Base-by-base conservation (phyloP, 1,140 invertebrate species). In the Chironomus tepperi region DNA sequence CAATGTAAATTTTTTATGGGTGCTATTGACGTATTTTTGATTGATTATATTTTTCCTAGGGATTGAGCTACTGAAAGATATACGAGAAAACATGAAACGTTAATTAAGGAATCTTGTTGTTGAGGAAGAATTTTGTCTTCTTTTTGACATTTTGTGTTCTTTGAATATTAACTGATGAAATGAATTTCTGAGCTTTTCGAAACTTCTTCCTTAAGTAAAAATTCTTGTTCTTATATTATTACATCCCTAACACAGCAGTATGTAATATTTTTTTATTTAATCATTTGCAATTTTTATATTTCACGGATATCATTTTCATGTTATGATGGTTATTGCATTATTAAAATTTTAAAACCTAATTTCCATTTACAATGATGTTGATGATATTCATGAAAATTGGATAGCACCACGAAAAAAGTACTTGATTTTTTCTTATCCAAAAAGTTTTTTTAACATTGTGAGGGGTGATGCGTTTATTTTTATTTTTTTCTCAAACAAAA, bases 341-440 rank as follows among this genome's bases (percentile, higher is more conserved):
- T 70, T 70, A 70, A 70, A 70, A 70, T 70, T 70, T 70, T 70
- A 70, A 70, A 70, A 70, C 16, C 16, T 70, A 70, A 70, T 70
- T 70, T 70, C 18, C 16, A 10, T 10, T 12, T 10, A 10, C 16
- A 70, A 70, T 7, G 16, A 15, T 10, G 16, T 9, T 70, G n/a
- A 57, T 57, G 47, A 57, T 57, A 57, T 57, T n/a, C 47, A n/a
- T 57, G 47, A 57, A n/a, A 10, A 57, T 57, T 12, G n/a, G 9
- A 10, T 57, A 10, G 47, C 47, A 57, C 7, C 47, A 57, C 12
- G 47, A 57, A 12, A 57, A 57, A 57, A 57, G 10, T 34, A 34
- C 24, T 34, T 34, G 24, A 34, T 57, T 57, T 57, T 47, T 47
- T 47, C 7, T 47, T 47, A 10, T 47, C 12, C n/a, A 57, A 12